Evolutionary conservation across 92 coral and sea anemone genomes (phyloP).

Genomic region (Phymanthus crucifer): DNA sequence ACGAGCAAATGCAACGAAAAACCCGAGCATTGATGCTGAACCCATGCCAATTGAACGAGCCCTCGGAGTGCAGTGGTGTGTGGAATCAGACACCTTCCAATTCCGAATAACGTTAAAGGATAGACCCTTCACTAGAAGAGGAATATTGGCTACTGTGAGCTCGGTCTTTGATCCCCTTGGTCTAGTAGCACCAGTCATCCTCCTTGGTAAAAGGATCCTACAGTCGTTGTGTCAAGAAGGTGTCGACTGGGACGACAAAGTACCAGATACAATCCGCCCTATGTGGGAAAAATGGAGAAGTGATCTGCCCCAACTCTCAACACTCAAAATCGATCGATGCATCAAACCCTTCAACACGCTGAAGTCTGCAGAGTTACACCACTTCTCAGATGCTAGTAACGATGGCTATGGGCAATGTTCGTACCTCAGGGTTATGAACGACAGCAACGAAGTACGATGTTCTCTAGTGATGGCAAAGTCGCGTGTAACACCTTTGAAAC

Average conservation of each 20-base stretch:
- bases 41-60: neutral
- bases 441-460: slow-evolving; percentile 28
- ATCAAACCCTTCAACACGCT: slow-evolving; percentile 36
- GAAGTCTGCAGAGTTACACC: slow-evolving; percentile 29
- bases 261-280: slow-evolving; percentile 18
- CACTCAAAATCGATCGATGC: slow-evolving; percentile 36
- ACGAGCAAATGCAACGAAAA: neutral
- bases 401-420: no score
- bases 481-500: slow-evolving; percentile 41
- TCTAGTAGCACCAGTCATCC: slow-evolving; percentile 45
- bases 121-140: slow-evolving; percentile 47
- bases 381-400: no score
- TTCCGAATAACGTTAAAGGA: slow-evolving; percentile 39
- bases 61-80: slow-evolving; percentile 2
- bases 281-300: slow-evolving; percentile 50
- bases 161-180: slow-evolving; percentile 55
- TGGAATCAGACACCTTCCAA: slow-evolving; percentile 32
- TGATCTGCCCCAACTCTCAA: slow-evolving; percentile 12
- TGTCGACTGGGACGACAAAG: slow-evolving; percentile 46
- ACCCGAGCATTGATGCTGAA: neutral
- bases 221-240: slow-evolving; percentile 22
- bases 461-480: slow-evolving; percentile 50
- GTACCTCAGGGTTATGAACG: slow-evolving; percentile 37
- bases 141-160: slow-evolving; percentile 46
- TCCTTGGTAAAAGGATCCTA: slow-evolving; percentile 39